These are phyloP conservation scores for Stegodyphus dumicola DNA, from an alignment of 1,140 invertebrate genomes.

Conservation along the genomic window DNA sequence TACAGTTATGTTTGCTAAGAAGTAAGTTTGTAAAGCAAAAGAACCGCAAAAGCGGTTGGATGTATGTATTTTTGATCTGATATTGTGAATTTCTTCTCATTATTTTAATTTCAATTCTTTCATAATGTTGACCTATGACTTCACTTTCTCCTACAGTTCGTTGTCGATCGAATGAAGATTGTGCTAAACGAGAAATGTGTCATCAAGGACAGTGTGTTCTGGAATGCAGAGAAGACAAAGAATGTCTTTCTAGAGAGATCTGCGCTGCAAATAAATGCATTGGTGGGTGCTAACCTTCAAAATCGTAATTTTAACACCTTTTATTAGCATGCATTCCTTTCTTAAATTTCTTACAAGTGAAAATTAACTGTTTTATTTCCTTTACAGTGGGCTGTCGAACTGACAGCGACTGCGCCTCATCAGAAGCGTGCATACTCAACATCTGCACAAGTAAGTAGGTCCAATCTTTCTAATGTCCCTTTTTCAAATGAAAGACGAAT, in stretches of 20 bases:
- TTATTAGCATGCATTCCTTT: neutral
- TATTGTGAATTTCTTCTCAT: too few species aligned
- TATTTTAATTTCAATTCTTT: too few species aligned
- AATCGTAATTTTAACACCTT: neutral
- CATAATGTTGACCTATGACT: too few species aligned
- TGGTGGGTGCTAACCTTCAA: conserved; percentile 10
- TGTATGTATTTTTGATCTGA: too few species aligned
- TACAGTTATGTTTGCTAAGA: too few species aligned
- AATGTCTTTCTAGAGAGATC: conserved; percentile 63
- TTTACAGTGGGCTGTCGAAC: conserved; percentile 76
- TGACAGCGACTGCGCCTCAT: conserved; percentile 80
- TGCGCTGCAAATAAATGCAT: conserved; percentile 63
- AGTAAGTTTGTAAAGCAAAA: too few species aligned
- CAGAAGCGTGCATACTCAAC: conserved; percentile 78
- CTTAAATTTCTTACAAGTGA: neutral
- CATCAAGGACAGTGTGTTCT: conserved; percentile 80
- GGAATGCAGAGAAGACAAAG: conserved; percentile 62
- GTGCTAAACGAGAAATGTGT: conserved; percentile 81
- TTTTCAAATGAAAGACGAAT: too few species aligned
- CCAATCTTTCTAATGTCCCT: too few species aligned
- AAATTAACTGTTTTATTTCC: neutral
- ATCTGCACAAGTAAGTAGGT: conserved; percentile 72
- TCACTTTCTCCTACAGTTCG: conserved; percentile 66
- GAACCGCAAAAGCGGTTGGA: too few species aligned
- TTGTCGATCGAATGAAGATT: conserved; percentile 84